Conservation (phyloP, 2,797 vertebrate species). For the Pangasius larnaudii region DNA sequence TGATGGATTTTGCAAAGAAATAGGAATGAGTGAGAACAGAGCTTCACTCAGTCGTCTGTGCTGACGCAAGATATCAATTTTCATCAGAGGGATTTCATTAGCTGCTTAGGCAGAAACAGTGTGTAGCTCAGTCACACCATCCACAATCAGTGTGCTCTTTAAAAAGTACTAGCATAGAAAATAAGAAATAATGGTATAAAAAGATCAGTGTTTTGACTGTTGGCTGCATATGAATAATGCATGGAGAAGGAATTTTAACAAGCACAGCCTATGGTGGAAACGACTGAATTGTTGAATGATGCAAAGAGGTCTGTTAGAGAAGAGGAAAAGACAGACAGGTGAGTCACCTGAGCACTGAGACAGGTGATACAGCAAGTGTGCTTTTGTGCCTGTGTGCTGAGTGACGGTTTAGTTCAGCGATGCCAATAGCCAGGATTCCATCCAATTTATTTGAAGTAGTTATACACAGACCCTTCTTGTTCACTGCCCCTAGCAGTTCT, state of each 20-base stretch:
- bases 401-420: constrained; percentile 19
- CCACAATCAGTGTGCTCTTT: not conserved
- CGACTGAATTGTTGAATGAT: constrained; percentile 37
- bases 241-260: constrained; percentile 27
- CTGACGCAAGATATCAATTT: constrained; percentile 27
- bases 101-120: not conserved
- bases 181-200: constrained; percentile 8
- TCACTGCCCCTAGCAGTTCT: not conserved
- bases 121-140: not conserved
- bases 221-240: constrained; percentile 35
- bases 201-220: constrained; percentile 29
- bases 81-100: constrained; percentile 33
- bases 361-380: constrained; percentile 16
- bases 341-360: constrained; percentile 41
- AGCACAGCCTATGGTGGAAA: constrained; percentile 17
- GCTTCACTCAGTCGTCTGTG: not conserved
- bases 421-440: constrained; percentile 26
- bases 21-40: not conserved
- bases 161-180: constrained; percentile 3
- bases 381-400: constrained; percentile 1
- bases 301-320: constrained; percentile 23
- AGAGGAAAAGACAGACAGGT: constrained; percentile 27
- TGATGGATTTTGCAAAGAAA: not conserved
- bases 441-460: constrained; percentile 13
- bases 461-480: not conserved